Evolutionary conservation across 2,113 vertebrate species (phyloP).

Genomic region (Corythaeola cristata): DNA sequence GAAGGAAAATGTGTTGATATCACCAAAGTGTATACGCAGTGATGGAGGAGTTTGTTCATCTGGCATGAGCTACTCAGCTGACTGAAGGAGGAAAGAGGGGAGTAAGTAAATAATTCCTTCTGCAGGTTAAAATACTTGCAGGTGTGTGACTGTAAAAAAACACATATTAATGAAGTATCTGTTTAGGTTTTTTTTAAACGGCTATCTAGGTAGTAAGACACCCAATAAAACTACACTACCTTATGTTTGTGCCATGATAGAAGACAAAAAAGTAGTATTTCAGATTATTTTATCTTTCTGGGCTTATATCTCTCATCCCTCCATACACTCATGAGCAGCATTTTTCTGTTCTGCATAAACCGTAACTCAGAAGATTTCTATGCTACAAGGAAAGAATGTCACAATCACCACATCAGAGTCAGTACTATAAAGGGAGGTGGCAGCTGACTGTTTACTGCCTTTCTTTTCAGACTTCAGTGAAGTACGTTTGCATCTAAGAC

Average conservation of each 20-base stretch:
- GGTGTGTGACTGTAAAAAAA: not conserved
- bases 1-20: conserved; percentile 88
- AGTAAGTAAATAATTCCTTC: not conserved
- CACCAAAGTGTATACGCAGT: conserved; percentile 88
- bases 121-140: not conserved
- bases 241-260: not conserved
- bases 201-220: not conserved
- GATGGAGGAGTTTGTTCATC: not conserved
- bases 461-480: not conserved
- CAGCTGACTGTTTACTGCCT: not conserved
- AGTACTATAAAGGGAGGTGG: not conserved
- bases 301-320: not conserved
- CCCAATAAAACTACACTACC: not conserved
- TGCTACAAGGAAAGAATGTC: not conserved
- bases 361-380: not conserved
- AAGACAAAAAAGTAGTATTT: not conserved
- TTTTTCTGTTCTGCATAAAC: not conserved
- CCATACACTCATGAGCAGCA: rapidly evolving
- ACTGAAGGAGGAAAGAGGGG: not conserved
- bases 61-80: rapidly evolving
- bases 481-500: not conserved
- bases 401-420: not conserved
- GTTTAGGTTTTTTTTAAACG: not conserved
- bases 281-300: not conserved
- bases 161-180: not conserved